Evolutionary conservation across 35 echinoderm and acorn worm genomes (phyloP), one percentile per base, ranked within the genome.

Genomic region (Antedon bifida): DNA sequence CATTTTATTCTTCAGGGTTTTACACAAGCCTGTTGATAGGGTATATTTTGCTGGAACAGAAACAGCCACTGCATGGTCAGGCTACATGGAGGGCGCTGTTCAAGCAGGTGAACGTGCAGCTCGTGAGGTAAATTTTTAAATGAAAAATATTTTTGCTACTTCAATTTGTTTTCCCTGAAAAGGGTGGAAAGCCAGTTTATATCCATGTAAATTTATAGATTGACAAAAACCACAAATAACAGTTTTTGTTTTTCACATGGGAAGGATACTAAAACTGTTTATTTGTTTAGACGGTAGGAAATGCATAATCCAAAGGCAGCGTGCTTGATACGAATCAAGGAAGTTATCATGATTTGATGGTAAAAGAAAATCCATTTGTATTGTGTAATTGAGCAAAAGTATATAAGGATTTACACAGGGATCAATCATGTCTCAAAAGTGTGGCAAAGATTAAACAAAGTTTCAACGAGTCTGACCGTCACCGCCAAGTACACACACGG

Each of bases 1-100:
- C 1, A 16, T 21, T 26, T 21, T 84, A 26, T 38, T 39, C 81
- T 16, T 9, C 39, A 91, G 90, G 36, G 89, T 80, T 30, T 26
- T 91, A n/a, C 85, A 81, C 32, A 82, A 91, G 38, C 90, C 85
- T 0, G 45, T 84, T 35, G 90, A 82, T 29, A 80, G 85, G 13
- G 28, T 87, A 26, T 87, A 88, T 38, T 91, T 91, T 85, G 85
- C 85, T 83, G 90, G 90, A 21, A 91, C 90, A 3, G 90, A 91
- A 73, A 91, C 90, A 30, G 81, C 90, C 4, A 82, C 86, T 21
- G 39, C 79, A 39, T 91, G 90, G 90, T 36, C 90, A 51, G 90
- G 90, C 42, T 91, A 91, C 64, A 91, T 91, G 90, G 90, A 91
- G 38, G 90, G 90, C 21, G 90, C 80, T 0, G 77, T 86, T 10